phyloP scores from a whole-genome alignment of 2,888 invertebrate species.

The Aphrophora alni region DNA sequence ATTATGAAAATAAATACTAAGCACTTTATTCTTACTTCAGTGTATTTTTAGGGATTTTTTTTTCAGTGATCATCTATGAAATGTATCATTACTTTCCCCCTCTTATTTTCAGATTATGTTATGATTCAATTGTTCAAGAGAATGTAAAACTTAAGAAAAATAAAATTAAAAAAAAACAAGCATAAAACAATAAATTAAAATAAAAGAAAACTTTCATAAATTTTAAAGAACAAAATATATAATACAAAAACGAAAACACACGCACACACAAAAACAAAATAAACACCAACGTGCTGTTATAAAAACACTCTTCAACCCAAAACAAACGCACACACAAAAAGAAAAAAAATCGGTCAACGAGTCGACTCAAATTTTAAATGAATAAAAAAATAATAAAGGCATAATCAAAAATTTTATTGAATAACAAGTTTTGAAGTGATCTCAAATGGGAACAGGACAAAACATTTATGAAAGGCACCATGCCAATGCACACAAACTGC shows the following conservation, averaged over 20 bases:
- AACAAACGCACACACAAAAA: slow-evolving; percentile 18
- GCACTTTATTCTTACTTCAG: not conserved
- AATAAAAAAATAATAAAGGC: slow-evolving; percentile 15
- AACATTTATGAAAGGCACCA: slow-evolving; percentile 14
- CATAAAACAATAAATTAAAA: not conserved
- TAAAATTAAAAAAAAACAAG: not conserved
- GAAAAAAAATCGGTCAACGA: slow-evolving; percentile 17
- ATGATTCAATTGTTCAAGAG: not conserved
- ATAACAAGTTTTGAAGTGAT: slow-evolving; percentile 2
- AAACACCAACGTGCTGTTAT: slow-evolving; percentile 22
- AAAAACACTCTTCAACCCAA: slow-evolving; percentile 20
- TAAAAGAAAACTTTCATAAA: not conserved
- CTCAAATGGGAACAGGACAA: not conserved
- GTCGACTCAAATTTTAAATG: not conserved
- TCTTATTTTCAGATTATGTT: not conserved
- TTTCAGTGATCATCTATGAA: not conserved
- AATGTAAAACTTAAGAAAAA: not conserved
- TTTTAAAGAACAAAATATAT: slow-evolving; percentile 12
- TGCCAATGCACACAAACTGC: slow-evolving; percentile 18
- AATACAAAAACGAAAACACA: slow-evolving; percentile 12
- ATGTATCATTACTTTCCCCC: not conserved
- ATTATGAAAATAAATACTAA: not conserved
- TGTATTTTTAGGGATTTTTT: not conserved
- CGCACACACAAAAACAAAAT: slow-evolving; percentile 32
- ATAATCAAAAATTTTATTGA: slow-evolving; percentile 5